Conservation (phyloP, 2,888 invertebrate genomes). For the Cerceris ruficornis region DNA sequence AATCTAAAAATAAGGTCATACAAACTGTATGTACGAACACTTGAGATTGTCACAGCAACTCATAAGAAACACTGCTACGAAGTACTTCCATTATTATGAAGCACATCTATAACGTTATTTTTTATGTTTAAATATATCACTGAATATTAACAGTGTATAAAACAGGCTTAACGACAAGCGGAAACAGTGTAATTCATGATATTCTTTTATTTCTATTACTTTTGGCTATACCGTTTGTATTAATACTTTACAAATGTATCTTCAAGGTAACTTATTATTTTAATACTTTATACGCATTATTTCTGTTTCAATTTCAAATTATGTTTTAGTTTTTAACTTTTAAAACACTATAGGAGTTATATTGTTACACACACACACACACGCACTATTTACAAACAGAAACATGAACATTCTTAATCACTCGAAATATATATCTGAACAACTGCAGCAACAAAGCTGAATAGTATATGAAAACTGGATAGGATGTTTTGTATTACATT, state of each 20-base stretch:
- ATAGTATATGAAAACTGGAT: constrained; percentile 4
- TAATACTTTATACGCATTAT: constrained; percentile 17
- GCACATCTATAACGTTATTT: constrained; percentile 39
- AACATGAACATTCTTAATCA: constrained; percentile 33
- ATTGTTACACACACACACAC: constrained; percentile 17
- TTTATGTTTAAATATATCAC: constrained; percentile 41
- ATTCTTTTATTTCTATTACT: constrained; percentile 30
- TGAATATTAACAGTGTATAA: constrained; percentile 11
- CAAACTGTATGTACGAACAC: constrained; percentile 47
- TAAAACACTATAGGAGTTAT: constrained; percentile 11
- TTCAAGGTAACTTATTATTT: constrained; percentile 14
- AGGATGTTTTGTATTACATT: constrained; percentile 43
- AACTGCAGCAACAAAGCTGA: constrained; percentile 1
- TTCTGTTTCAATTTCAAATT: constrained; percentile 16
- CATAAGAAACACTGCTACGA: constrained; percentile 35
- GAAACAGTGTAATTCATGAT: constrained; percentile 48
- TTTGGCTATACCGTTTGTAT: constrained; percentile 2
- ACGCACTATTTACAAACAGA: constrained; percentile 24
- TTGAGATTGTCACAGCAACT: constrained; percentile 57
- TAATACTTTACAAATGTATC: not conserved
- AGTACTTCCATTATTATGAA: constrained; percentile 60
- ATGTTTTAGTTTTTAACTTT: constrained; percentile 13
- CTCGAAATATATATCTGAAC: constrained; percentile 25
- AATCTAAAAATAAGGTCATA: constrained; percentile 41
- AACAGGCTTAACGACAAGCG: constrained; percentile 32